Conservation (phyloP, 2,888 invertebrate species). For the Cataglyphis rosenhaueri region DNA sequence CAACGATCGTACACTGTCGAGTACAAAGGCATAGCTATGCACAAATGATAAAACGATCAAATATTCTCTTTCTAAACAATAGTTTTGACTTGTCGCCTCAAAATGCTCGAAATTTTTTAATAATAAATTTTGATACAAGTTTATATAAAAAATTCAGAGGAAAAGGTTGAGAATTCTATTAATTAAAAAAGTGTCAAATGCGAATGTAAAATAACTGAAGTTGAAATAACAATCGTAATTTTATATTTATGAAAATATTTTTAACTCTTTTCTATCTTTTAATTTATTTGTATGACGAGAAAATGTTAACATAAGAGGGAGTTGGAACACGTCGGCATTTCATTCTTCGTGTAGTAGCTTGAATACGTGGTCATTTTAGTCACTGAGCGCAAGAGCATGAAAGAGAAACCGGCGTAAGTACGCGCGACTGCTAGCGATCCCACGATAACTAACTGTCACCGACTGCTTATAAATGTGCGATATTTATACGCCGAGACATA, state of each 20-base stretch:
- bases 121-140: neutral
- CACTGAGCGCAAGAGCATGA: slow-evolving; percentile 55
- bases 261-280: neutral
- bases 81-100: neutral
- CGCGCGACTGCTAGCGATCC: slow-evolving; percentile 27
- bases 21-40: slow-evolving; percentile 65
- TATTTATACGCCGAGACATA: slow-evolving; percentile 53
- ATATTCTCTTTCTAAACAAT: neutral
- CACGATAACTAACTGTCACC: slow-evolving; percentile 57
- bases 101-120: neutral
- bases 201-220: neutral
- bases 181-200: neutral
- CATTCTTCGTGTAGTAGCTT: neutral
- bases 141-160: neutral
- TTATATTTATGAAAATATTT: neutral
- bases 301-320: neutral
- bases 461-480: slow-evolving; percentile 71
- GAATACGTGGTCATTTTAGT: neutral
- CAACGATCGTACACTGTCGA: slow-evolving; percentile 21
- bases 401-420: slow-evolving; percentile 2
- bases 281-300: neutral
- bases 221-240: neutral
- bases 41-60: slow-evolving; percentile 25
- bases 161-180: neutral
- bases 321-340: neutral